Conservation (phyloP, 1,140 invertebrate species). For the Drosophila cardini region DNA sequence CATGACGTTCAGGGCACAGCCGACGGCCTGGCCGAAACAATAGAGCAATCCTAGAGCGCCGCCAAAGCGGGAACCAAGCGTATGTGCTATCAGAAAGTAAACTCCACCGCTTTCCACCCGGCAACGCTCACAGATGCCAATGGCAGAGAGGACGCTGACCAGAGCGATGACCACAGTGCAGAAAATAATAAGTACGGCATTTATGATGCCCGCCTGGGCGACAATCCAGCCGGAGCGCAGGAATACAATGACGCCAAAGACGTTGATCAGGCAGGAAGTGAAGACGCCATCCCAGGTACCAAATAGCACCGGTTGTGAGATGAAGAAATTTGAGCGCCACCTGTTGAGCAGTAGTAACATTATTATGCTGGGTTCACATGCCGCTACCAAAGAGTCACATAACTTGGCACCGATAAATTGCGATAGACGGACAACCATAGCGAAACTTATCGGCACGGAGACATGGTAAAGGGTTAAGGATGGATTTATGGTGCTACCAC, state of each 20-base stretch:
- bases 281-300: conserved; percentile 98
- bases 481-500: conserved; percentile 1
- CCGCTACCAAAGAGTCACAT: no score
- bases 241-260: conserved; percentile 98
- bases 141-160: conserved; percentile 95
- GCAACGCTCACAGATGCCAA: conserved; percentile 98
- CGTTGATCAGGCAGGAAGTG: conserved; percentile 95
- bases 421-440: background rate
- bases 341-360: conserved; percentile 85
- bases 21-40: conserved; percentile 98
- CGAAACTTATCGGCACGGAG: no score
- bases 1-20: conserved; percentile 96
- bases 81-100: conserved; percentile 97
- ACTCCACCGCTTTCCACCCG: conserved; percentile 97
- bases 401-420: background rate
- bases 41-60: conserved; percentile 96
- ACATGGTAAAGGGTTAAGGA: background rate
- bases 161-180: conserved; percentile 94
- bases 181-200: conserved; percentile 94
- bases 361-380: no score
- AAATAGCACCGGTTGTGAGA: conserved; percentile 96
- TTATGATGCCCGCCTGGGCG: conserved; percentile 95
- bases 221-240: conserved; percentile 98
- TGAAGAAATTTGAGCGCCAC: conserved; percentile 97
- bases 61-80: conserved; percentile 95